Conservation (phyloP, 2,888 invertebrate genomes). For the Biston stratarius region DNA sequence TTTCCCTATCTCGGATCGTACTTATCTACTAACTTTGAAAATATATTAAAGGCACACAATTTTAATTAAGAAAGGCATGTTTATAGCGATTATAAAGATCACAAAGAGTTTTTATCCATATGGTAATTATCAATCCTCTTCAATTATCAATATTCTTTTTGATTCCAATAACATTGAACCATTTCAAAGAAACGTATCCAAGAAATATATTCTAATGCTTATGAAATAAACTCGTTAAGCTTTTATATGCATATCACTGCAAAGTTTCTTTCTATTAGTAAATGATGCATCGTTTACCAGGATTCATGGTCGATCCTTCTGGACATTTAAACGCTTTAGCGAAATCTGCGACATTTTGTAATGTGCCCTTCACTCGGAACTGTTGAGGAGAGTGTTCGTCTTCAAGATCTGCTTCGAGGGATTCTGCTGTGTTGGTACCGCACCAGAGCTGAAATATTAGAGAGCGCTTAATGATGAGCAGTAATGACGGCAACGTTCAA, state of each 20-base stretch:
- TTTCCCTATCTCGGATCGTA: neutral
- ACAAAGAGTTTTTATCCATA: too few relatives aligned
- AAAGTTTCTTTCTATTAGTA: slow-evolving; percentile 52
- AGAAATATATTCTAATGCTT: too few relatives aligned
- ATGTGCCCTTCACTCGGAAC: slow-evolving; percentile 89
- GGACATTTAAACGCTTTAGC: slow-evolving; percentile 87
- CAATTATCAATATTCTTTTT: too few relatives aligned
- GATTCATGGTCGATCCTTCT: slow-evolving; percentile 85
- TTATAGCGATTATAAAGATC: neutral
- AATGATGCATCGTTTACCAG: slow-evolving; percentile 77
- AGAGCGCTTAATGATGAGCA: neutral
- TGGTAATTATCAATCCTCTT: too few relatives aligned
- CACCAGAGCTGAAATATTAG: slow-evolving; percentile 91
- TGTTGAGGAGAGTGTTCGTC: slow-evolving; percentile 92
- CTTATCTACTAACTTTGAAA: neutral
- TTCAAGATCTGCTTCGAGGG: slow-evolving; percentile 87
- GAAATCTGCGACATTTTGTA: slow-evolving; percentile 92
- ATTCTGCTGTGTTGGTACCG: slow-evolving; percentile 89
- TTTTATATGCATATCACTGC: neutral
- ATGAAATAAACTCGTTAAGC: neutral
- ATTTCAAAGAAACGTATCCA: too few relatives aligned
- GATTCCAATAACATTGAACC: too few relatives aligned
- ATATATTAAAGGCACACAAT: neutral
- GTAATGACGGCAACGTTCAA: too few relatives aligned
- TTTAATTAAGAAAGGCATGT: neutral